These are phyloP conservation scores for Agrotis clavis DNA, from an alignment of 2,888 invertebrate species.

Conservation along the genomic window DNA sequence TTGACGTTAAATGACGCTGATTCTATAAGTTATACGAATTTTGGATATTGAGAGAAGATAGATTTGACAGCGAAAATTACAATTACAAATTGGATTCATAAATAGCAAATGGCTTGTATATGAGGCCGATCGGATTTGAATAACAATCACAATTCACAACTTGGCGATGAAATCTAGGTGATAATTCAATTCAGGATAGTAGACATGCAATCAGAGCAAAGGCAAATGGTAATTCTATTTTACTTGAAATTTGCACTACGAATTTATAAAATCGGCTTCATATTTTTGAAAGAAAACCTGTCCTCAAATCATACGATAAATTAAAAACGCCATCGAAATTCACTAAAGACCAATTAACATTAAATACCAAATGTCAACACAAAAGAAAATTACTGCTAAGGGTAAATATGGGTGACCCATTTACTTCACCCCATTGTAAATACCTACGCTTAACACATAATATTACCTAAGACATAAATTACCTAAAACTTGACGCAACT, in stretches of 20 bases:
- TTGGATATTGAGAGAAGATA: slow-evolving; percentile 25
- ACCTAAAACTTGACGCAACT: slow-evolving; percentile 54
- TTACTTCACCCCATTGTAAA: slow-evolving; percentile 37
- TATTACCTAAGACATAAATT: slow-evolving; percentile 45
- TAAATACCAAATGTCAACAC: neutral
- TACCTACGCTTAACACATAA: slow-evolving; percentile 22
- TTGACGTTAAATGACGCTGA: slow-evolving; percentile 29
- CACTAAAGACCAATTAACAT: neutral
- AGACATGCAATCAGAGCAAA: neutral
- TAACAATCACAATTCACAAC: slow-evolving; percentile 20
- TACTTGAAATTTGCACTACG: neutral
- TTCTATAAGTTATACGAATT: slow-evolving; percentile 23
- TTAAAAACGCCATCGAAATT: neutral
- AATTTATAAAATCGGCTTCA: neutral
- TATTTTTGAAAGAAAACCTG: neutral
- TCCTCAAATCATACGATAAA: neutral
- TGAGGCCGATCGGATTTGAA: slow-evolving; percentile 32
- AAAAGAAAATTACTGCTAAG: slow-evolving; percentile 13
- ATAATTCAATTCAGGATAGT: slow-evolving; percentile 17
- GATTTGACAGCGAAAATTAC: slow-evolving; percentile 40
- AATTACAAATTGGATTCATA: slow-evolving; percentile 25
- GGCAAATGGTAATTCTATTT: neutral
- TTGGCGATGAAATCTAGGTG: slow-evolving; percentile 23
- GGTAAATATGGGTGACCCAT: slow-evolving; percentile 46
- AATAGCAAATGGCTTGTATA: slow-evolving; percentile 30